Evolutionary conservation across 1,140 invertebrate genomes (phyloP).

Genomic region (Phthorimaea operculella): DNA sequence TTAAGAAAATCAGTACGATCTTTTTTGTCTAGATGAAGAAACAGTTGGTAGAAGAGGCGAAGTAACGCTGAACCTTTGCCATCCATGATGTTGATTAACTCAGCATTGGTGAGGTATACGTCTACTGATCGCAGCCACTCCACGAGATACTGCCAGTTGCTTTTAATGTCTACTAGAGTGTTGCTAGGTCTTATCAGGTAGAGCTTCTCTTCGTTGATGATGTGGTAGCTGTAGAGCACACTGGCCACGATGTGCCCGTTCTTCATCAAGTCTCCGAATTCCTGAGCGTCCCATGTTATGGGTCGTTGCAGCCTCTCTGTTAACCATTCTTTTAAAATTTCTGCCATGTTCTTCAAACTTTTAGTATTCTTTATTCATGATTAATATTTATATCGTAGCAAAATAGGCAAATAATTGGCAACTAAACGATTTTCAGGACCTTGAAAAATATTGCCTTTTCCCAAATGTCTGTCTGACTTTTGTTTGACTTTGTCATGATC

Average conservation of each 20-base stretch:
- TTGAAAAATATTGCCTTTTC: no score
- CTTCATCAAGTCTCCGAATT: constrained; percentile 58
- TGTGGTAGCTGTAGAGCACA: constrained; percentile 45
- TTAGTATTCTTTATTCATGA: no score
- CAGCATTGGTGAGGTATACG: constrained; percentile 58
- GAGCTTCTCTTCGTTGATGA: constrained; percentile 52
- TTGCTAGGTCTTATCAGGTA: constrained; percentile 48
- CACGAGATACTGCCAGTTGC: constrained; percentile 64
- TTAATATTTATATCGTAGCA: no score
- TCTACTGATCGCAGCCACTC: constrained; percentile 66
- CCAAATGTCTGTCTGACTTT: no score
- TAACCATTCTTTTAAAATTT: constrained; percentile 61
- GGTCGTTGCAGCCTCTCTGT: constrained; percentile 40
- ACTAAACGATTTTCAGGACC: no score
- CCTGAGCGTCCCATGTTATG: constrained; percentile 47
- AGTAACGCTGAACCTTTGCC: constrained; percentile 63
- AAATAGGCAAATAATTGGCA: no score
- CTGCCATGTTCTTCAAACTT: constrained; percentile 34
- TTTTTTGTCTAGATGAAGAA: constrained; percentile 69
- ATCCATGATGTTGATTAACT: constrained; percentile 62
- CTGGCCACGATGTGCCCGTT: constrained; percentile 47
- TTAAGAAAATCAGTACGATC: constrained; percentile 68
- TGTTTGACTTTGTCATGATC: no score
- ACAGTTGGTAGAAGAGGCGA: constrained; percentile 71
- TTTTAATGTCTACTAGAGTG: constrained; percentile 52